Percentiles rank a stretch among this genome's conserved stretches.
These are phyloP conservation scores for Aphaenogaster ashmeadi DNA, from an alignment of 1,140 invertebrate species.

Conservation along the genomic window DNA sequence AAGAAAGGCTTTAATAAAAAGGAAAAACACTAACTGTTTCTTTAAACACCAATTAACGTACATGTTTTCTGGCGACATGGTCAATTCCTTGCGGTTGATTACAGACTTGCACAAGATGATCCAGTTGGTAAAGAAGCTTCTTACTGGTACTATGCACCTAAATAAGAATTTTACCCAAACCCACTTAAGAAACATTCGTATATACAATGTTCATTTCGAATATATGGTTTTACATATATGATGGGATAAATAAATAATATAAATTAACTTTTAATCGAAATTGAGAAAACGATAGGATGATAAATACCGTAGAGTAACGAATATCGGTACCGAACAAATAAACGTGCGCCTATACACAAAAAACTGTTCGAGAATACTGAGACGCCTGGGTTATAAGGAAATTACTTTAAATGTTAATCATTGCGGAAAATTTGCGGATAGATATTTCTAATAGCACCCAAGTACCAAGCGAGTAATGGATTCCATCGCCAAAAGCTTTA, in stretches of 20 bases:
- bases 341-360: background rate
- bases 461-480: slow-evolving; percentile 82
- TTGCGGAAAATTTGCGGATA: slow-evolving; percentile 64
- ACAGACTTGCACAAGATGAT: slow-evolving; percentile 98
- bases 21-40: slow-evolving; percentile 11
- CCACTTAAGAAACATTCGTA: slow-evolving; percentile 63
- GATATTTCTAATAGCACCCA: slow-evolving; percentile 80
- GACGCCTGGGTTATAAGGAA: slow-evolving; percentile 56
- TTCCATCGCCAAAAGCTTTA: slow-evolving; percentile 70
- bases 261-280: slow-evolving; percentile 5
- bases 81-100: slow-evolving; percentile 94
- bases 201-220: background rate
- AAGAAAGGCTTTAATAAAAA: slow-evolving; percentile 37
- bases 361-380: slow-evolving; percentile 36
- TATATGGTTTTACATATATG: background rate
- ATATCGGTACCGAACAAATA: slow-evolving; percentile 12
- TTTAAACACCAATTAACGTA: slow-evolving; percentile 84
- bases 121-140: slow-evolving; percentile 97
- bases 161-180: slow-evolving; percentile 85
- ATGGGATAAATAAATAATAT: background rate
- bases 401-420: slow-evolving; percentile 69
- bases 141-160: slow-evolving; percentile 98
- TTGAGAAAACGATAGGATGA: background rate
- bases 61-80: slow-evolving; percentile 91
- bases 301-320: background rate